Base-by-base conservation (phyloP, 2,797 vertebrate genomes). In the Leontocebus nigricollis region DNA sequence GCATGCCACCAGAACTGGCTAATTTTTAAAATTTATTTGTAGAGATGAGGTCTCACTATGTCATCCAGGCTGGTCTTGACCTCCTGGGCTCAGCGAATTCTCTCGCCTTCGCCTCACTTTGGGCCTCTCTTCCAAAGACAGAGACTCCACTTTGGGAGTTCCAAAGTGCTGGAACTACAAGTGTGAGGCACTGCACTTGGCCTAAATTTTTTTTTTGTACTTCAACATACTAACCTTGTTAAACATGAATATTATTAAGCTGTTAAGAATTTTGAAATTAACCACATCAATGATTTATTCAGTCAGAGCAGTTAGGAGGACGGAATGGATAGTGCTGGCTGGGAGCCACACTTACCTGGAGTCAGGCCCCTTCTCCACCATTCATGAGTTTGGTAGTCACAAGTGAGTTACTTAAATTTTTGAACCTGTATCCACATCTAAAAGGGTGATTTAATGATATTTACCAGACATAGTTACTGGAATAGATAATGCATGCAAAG, bases 191-290 rank as follows among this genome's bases (percentile, higher is more conserved):
- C 33, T 19, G 33, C 64, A n/a, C 64, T 67, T 67, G 64, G 64
- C 33, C 64, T 67, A n/a, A 7, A 67, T 57, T 57, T 12, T 57
- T n/a, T 73, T 46, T 46, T 89, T 82, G 36, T 19, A 88, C 50
- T 70, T 92, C 73, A 86, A 82, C 36, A 87, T 44, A 39, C 41
- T 85, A 94, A 87, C 76, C 17, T 70, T 83, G 80, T 52, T 95
- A 93, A 92, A 39, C n/a, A 33, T 41, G 36, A 90, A 79, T 61
- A 80, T 36, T 77, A 80, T 52, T 64, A 84, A 87, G 57, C 15
- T 70, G 55, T 41, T 36, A 84, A 57, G 80, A 89, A 73, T 72
- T 83, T 36, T 61, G 48, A 52, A 93, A 95, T 88, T 44, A 79
- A 85, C 27, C 86, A n/a, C 20, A 67, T 55, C 3, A 30, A 5